A percentile compares a stretch with the other conserved stretches of the same genome.
Evolutionary conservation across 2,113 vertebrate species (phyloP).

Genomic region (Cyanistes caeruleus): DNA sequence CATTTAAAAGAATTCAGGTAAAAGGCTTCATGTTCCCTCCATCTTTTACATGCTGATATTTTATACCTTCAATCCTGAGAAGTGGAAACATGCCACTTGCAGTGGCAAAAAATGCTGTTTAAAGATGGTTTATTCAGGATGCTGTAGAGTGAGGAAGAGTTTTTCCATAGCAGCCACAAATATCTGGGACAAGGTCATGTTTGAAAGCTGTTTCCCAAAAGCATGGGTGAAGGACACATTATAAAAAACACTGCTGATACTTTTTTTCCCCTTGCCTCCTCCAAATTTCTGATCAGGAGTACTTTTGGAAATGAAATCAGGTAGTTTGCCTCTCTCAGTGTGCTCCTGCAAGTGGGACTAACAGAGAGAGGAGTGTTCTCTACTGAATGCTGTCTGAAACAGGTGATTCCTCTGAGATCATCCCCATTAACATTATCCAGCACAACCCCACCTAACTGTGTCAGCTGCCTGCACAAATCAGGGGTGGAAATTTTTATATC

Average conservation of each 20-base stretch:
- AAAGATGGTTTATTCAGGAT: not conserved
- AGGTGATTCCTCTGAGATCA: not conserved
- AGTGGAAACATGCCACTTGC: not conserved
- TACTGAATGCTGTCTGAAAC: not conserved
- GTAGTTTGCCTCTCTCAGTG: not conserved
- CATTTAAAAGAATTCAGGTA: not conserved
- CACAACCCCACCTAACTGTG: not conserved
- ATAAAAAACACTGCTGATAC: not conserved
- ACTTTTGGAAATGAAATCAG: not conserved
- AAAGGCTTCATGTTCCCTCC: not conserved
- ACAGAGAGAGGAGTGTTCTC: not conserved
- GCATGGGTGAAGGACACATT: not conserved
- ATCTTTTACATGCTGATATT: not conserved
- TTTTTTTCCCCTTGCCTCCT: not conserved
- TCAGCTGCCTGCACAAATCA: not conserved
- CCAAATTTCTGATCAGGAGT: not conserved
- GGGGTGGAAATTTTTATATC: not conserved
- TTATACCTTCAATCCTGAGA: not conserved
- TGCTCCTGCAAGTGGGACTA: not conserved
- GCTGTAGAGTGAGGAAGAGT: not conserved
- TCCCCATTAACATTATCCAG: not conserved
- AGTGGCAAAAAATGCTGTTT: not conserved
- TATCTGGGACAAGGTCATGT: not conserved
- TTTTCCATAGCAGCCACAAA: not conserved
- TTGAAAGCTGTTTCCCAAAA: not conserved